Evolutionary conservation across 2,797 vertebrate species (phyloP), one percentile per base, ranked within the genome.

Genomic region (Notoglanidium macrostoma): DNA sequence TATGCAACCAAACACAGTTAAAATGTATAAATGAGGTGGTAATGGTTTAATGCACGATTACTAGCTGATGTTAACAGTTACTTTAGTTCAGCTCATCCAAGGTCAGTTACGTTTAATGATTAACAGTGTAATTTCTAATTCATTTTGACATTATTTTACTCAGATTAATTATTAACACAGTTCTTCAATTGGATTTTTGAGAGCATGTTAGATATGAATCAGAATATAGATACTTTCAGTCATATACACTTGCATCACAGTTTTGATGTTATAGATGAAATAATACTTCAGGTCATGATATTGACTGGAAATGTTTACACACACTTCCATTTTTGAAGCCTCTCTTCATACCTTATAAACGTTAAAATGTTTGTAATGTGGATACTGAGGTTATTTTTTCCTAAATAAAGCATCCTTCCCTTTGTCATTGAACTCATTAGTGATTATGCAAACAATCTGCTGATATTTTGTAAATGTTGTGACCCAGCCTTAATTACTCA

Each of bases 401-500:
- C 12, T 61, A n/a, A 63, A 44, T 17, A n/a, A 61, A 14, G 21
- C 5, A 35, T 46, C 23, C 35, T 80, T 63, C 32, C 55, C 3
- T 80, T 44, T 61, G 2, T 29, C 59, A 5, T 9, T 65, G 26
- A 29, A 29, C 40, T 82, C 44, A 51, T 82, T 49, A 59, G 54
- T 63, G 23, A 63, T 40, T 35, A 61, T 61, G 44, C 59, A 46
- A 81, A 63, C 63, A 82, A 10, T 86, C 19, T 61, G 76, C 40
- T 61, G 29, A 78, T 84, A 65, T 35, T 49, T 78, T 83, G 77
- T 85, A 23, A 61, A 44, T 57, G 15, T 81, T 87, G 67, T 67
- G 82, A 73, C 84, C 74, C 82, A 51, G 46, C 77, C 77, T 61
- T 88, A 74, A 40, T 84, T 86, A 83, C 72, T 88, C 84, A 35